Evolutionary conservation across 2,113 vertebrate species (phyloP).

Genomic region (Leptodactylus fuscus): DNA sequence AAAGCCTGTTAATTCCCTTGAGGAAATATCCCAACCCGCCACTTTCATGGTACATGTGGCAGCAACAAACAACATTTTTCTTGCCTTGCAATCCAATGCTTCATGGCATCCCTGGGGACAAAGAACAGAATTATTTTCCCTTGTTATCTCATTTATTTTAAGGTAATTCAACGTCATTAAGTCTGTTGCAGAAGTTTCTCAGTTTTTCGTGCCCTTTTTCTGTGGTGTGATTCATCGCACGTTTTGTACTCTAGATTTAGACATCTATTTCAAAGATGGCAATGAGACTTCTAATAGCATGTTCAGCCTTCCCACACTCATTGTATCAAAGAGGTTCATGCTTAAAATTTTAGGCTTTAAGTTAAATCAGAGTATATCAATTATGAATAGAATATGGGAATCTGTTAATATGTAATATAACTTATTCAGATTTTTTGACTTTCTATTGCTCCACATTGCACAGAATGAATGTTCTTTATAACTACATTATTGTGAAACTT

Average conservation of each 20-base stretch:
- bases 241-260: constrained; percentile 25
- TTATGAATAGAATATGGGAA: not conserved
- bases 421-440: not conserved
- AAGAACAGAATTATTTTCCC: not conserved
- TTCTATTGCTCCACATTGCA: not conserved
- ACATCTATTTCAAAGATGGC: constrained; percentile 11
- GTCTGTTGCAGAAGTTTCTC: not conserved
- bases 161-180: not conserved
- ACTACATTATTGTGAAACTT: no score
- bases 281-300: constrained; percentile 41
- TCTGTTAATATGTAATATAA: not conserved
- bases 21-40: no score
- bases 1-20: no score
- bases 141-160: constrained; percentile 1
- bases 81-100: not conserved
- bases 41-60: no score
- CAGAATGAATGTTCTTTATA: not conserved
- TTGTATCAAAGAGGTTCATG: constrained; percentile 24
- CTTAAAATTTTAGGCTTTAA: constrained; percentile 7
- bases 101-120: not conserved
- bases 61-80: not conserved
- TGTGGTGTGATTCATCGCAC: constrained; percentile 8
- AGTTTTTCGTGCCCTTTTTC: not conserved
- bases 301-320: constrained; percentile 16
- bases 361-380: not conserved